Evolutionary conservation across 2,113 vertebrate species (phyloP).

Genomic region (Hydrolagus affinis): DNA sequence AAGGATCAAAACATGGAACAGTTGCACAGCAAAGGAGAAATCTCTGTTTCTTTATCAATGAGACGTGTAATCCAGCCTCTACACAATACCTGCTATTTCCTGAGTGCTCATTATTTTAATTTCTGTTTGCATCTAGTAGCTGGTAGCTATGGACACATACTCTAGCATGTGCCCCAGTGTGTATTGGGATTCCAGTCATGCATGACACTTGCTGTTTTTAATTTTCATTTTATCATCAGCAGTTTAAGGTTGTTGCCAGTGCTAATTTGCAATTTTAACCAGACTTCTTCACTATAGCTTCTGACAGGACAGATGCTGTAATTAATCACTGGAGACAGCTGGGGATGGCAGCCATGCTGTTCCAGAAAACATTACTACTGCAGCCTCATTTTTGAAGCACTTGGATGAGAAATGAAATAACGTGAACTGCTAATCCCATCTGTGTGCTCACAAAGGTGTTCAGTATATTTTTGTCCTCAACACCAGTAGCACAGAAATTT

Average conservation of each 20-base stretch:
- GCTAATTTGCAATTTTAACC: slow-evolving; percentile 96
- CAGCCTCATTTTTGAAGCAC: slow-evolving; percentile 49
- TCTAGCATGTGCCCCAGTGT: slow-evolving; percentile 51
- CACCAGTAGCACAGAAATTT: slow-evolving; percentile 20
- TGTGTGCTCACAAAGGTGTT: slow-evolving; percentile 35
- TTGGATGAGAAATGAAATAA: slow-evolving; percentile 54
- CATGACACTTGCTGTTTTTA: slow-evolving; percentile 86
- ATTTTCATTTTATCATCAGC: slow-evolving; percentile 99
- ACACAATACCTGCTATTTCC: slow-evolving; percentile 67
- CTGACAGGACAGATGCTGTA: slow-evolving; percentile 98
- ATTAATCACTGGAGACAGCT: slow-evolving; percentile 93
- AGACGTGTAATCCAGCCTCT: slow-evolving; percentile 42
- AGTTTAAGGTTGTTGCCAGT: slow-evolving; percentile 96
- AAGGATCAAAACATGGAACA: slow-evolving; percentile 68
- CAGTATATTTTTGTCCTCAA: slow-evolving; percentile 1
- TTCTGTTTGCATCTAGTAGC: slow-evolving; percentile 49
- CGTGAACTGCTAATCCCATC: slow-evolving; percentile 47
- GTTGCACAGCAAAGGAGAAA: slow-evolving; percentile 45
- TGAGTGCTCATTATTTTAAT: slow-evolving; percentile 58
- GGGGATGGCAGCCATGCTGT: slow-evolving; percentile 69
- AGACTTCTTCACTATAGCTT: slow-evolving; percentile 90
- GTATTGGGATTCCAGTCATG: slow-evolving; percentile 89
- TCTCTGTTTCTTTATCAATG: slow-evolving; percentile 7
- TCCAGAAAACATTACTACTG: slow-evolving; percentile 50
- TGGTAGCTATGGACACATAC: slow-evolving; percentile 57